These are phyloP conservation scores for Leptodactylus fallax DNA, from an alignment of 2,797 vertebrate genomes.

Conservation along the genomic window DNA sequence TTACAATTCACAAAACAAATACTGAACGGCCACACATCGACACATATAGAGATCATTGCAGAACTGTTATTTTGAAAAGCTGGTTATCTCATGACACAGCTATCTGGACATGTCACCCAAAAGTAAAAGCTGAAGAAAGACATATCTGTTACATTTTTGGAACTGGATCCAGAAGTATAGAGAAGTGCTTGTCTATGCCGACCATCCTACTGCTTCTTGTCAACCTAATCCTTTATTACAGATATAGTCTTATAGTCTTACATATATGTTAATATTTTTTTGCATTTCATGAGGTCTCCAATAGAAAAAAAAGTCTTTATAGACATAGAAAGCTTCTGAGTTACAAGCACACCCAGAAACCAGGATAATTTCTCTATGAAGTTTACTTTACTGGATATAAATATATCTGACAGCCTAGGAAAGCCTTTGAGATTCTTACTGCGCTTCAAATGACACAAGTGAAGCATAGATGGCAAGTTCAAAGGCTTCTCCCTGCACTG, in stretches of 20 bases:
- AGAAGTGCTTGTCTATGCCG: too few relatives aligned
- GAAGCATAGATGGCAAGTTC: conserved; percentile 27
- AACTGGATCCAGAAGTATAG: background rate
- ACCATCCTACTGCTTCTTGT: too few relatives aligned
- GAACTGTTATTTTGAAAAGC: too few relatives aligned
- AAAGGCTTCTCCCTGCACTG: conserved; percentile 16
- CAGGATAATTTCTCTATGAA: conserved; percentile 7
- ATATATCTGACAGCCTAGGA: conserved; percentile 16
- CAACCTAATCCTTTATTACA: background rate
- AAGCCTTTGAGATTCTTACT: conserved; percentile 12
- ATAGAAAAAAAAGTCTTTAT: background rate
- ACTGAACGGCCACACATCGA: too few relatives aligned
- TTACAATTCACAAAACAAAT: too few relatives aligned
- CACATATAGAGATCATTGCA: too few relatives aligned
- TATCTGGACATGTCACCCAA: too few relatives aligned
- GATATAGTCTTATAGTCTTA: background rate
- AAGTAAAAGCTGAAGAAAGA: too few relatives aligned
- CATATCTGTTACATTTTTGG: background rate
- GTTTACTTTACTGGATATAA: conserved; percentile 25
- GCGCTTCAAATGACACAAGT: conserved; percentile 21
- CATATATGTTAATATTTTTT: background rate
- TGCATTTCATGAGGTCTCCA: background rate
- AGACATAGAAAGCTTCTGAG: background rate
- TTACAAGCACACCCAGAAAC: conserved; percentile 12
- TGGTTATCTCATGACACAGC: too few relatives aligned